Evolutionary conservation across 2,888 invertebrate species (phyloP).

Genomic region (Nasonovia ribisnigri): DNA sequence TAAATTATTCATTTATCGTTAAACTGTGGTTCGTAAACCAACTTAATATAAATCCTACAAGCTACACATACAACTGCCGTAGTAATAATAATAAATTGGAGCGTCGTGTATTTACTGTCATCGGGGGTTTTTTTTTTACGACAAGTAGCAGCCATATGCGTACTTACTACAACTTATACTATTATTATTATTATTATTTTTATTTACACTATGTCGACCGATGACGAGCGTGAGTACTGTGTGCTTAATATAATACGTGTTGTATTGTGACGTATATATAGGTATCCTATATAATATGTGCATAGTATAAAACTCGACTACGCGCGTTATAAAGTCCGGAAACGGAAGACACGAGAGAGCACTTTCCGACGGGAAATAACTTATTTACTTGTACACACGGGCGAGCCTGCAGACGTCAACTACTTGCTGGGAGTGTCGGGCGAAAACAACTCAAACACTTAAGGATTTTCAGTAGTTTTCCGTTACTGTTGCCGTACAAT

Average conservation of each 20-base stretch:
- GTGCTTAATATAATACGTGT: neutral
- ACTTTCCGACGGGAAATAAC: slow-evolving; percentile 47
- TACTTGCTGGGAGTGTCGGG: neutral
- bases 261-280: neutral
- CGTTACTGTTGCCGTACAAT: neutral
- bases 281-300: neutral
- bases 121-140: neutral
- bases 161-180: neutral
- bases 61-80: neutral
- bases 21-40: neutral
- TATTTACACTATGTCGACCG: neutral
- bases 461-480: slow-evolving; percentile 11
- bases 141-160: neutral
- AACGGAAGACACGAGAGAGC: neutral
- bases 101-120: neutral
- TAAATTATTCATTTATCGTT: neutral
- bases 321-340: neutral
- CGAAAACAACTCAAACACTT: neutral
- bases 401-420: neutral
- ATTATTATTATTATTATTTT: neutral
- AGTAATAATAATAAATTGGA: neutral
- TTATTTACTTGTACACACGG: slow-evolving; percentile 39
- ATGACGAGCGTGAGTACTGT: neutral
- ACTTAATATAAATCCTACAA: neutral
- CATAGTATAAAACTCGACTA: neutral